Percentiles rank a stretch among this genome's conserved stretches.
Evolutionary conservation across 2,113 vertebrate species (phyloP).

Genomic region (Dipodomys stephensi): DNA sequence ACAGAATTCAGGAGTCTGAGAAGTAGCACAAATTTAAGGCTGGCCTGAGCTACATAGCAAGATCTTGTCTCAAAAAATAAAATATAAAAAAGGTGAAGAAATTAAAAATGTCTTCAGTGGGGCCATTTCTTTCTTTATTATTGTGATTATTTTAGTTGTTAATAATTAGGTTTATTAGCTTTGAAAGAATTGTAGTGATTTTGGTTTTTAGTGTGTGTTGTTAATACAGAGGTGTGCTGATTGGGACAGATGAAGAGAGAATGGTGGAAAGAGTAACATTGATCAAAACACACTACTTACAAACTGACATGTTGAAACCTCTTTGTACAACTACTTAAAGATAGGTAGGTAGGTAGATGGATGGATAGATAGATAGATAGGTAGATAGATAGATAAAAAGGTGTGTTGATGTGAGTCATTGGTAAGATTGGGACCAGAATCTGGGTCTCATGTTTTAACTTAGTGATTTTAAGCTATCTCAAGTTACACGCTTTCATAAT

Average conservation of each 20-base stretch:
- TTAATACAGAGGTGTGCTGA: background rate
- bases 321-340: too few relatives aligned
- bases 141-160: slow-evolving; percentile 2
- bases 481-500: background rate
- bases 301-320: too few relatives aligned
- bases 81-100: background rate
- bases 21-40: background rate
- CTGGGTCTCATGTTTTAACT: background rate
- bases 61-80: background rate
- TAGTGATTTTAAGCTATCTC: background rate
- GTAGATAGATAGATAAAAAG: background rate
- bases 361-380: too few relatives aligned
- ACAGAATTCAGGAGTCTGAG: background rate
- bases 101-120: background rate
- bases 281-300: too few relatives aligned
- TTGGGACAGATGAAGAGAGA: too few relatives aligned
- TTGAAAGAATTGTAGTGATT: background rate
- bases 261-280: too few relatives aligned
- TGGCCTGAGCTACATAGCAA: background rate
- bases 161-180: background rate
- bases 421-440: background rate
- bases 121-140: background rate
- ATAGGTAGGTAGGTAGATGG: too few relatives aligned
- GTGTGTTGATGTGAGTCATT: background rate
- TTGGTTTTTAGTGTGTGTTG: background rate